Evolutionary conservation across 1,140 invertebrate genomes (phyloP).

Genomic region (Ceratina japonica): DNA sequence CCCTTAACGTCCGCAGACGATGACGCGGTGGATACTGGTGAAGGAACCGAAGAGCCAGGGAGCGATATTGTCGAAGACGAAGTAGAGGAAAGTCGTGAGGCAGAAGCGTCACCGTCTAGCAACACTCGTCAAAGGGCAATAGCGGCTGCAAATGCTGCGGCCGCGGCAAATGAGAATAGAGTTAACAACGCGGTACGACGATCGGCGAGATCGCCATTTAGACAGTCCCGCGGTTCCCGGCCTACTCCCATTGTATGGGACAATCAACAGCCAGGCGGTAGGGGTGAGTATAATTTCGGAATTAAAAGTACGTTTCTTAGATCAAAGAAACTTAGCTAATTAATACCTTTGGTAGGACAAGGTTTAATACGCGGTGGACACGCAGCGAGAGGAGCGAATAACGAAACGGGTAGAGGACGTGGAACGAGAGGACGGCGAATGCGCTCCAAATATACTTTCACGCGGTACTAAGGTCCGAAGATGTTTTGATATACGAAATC

Average conservation of each 20-base stretch:
- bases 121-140: slow-evolving; percentile 70
- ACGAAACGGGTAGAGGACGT: slow-evolving; percentile 65
- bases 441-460: slow-evolving; percentile 63
- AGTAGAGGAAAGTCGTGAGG: slow-evolving; percentile 80
- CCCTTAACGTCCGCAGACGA: slow-evolving; percentile 70
- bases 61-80: slow-evolving; percentile 82
- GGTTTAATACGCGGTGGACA: slow-evolving; percentile 54
- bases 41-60: slow-evolving; percentile 65
- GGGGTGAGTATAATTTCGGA: slow-evolving; percentile 49
- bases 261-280: slow-evolving; percentile 52
- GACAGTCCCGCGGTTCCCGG: slow-evolving; percentile 65
- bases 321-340: background rate
- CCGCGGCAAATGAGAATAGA: slow-evolving; percentile 42
- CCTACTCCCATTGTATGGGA: slow-evolving; percentile 79
- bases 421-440: slow-evolving; percentile 66
- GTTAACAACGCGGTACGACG: slow-evolving; percentile 50
- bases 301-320: background rate
- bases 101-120: slow-evolving; percentile 81
- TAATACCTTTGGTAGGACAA: slow-evolving; percentile 60
- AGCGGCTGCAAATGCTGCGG: slow-evolving; percentile 56
- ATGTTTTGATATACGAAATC: slow-evolving; percentile 8
- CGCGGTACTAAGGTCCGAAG: slow-evolving; percentile 40
- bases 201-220: slow-evolving; percentile 62
- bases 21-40: slow-evolving; percentile 70
- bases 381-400: slow-evolving; percentile 55